phyloP scores from a whole-genome alignment of 1,140 invertebrate species.

The Eueides isabella region DNA sequence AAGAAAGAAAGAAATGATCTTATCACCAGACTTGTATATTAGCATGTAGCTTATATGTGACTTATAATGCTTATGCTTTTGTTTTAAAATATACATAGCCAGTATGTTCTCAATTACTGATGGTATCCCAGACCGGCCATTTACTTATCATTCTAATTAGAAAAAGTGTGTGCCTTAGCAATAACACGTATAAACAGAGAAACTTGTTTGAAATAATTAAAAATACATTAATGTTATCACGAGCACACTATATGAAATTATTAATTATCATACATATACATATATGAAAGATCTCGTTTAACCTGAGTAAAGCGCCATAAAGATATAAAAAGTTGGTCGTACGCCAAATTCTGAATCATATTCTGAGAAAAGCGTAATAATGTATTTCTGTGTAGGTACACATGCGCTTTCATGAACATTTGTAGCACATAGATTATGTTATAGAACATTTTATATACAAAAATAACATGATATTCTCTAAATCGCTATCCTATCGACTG shows the following conservation, averaged over 20 bases:
- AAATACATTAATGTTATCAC: neutral
- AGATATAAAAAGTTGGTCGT: slow-evolving; percentile 7
- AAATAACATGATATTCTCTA: too few relatives aligned
- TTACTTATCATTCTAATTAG: neutral
- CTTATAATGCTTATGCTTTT: neutral
- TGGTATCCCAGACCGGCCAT: too few relatives aligned
- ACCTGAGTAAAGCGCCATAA: slow-evolving; percentile 4
- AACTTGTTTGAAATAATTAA: neutral
- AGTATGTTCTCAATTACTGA: neutral
- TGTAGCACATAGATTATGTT: neutral
- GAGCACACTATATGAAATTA: neutral
- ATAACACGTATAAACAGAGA: neutral
- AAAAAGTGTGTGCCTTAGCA: neutral
- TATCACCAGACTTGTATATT: neutral
- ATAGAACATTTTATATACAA: neutral
- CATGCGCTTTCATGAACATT: slow-evolving; percentile 5
- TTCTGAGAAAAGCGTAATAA: slow-evolving; percentile 6
- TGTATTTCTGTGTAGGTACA: neutral
- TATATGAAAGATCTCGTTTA: neutral
- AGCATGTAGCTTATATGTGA: neutral
- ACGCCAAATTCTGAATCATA: slow-evolving; percentile 29
- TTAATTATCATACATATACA: neutral
- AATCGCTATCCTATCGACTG: too few relatives aligned
- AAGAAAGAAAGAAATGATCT: too few relatives aligned
- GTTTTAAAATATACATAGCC: neutral